Evolutionary conservation across 2,113 vertebrate species (phyloP), one percentile per base, ranked within the genome.

Genomic region (Daphoenositta chrysoptera): DNA sequence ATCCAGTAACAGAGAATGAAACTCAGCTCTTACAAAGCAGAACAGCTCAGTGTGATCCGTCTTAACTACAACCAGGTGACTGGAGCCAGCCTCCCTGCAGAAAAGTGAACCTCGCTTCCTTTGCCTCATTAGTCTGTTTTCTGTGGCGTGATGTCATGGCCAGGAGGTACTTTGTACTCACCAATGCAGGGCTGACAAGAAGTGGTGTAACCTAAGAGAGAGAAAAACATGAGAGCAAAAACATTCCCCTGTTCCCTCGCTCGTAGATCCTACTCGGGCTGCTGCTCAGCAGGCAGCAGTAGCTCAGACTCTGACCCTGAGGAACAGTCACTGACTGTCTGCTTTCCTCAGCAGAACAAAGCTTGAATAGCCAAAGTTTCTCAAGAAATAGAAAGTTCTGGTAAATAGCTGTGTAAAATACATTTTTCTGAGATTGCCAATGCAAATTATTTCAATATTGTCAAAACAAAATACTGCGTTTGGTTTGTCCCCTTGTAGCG

Each of bases 31-130:
- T 76, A 81, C 48, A 96, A 89, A 95, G 93, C 76, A 87, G 88
- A 96, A 75, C 79, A 64, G 64, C 96, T 92, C 93, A 92, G 90
- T 95, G 80, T 93, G 92, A 94, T 95, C 73, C 20, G 40, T 96
- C 87, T 96, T 96, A 97, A 97, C 94, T 96, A 94, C 76, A 90
- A 96, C 92, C 96, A 97, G 96, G 96, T 95, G 93, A 96, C 37
- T 1, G 6, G 94, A 95, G 94, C 72, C 94, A 94, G 90, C 53
- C 51, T 95, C 80, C 83, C 83, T 51, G 61, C 48, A 71, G 92
- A 94, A 94, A 95, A 96, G 88, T 11, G 31, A 96, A 53, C 83
- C 80, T 87, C 0, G 3, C 88, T 96, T 96, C 93, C 92, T 89
- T 76, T 92, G 76, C 83, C 69, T 95, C 68, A 56, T 93, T 95